These are phyloP conservation scores for Diplodus sargus DNA, from an alignment of 2,797 vertebrate species.

Conservation along the genomic window DNA sequence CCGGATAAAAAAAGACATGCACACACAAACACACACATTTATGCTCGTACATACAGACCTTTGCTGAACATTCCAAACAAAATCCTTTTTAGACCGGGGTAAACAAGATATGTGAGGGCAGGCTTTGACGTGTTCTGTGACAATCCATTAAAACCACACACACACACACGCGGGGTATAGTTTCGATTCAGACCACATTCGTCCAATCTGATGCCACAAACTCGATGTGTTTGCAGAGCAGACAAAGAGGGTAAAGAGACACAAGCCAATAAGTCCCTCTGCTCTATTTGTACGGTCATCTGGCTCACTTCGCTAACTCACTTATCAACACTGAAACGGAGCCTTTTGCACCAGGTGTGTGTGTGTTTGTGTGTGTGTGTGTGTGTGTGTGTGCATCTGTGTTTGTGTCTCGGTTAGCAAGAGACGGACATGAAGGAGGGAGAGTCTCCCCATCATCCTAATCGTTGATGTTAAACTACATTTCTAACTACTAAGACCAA, in stretches of 20 bases:
- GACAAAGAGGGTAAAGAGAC: conserved; percentile 42
- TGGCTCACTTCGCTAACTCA: conserved; percentile 48
- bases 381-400: conserved; percentile 4
- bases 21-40: not conserved
- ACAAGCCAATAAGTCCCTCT: conserved; percentile 54
- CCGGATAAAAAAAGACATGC: not conserved
- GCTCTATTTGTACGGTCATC: conserved; percentile 70
- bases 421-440: not conserved
- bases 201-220: conserved; percentile 57
- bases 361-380: conserved; percentile 16
- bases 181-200: conserved; percentile 58
- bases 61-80: conserved; percentile 35
- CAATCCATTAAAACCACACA: conserved; percentile 39
- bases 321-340: conserved; percentile 58
- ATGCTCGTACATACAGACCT: conserved; percentile 12
- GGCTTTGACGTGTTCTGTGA: conserved; percentile 43
- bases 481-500: conserved; percentile 20
- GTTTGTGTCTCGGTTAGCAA: conserved; percentile 5
- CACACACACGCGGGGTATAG: not conserved
- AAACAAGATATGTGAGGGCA: conserved; percentile 50
- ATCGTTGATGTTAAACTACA: conserved; percentile 41
- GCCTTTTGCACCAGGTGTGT: conserved; percentile 37
- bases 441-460: conserved; percentile 30
- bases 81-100: conserved; percentile 35
- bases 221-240: conserved; percentile 58